Evolutionary conservation across 1,140 invertebrate species (phyloP).

Genomic region (Lordiphosa collinella): DNA sequence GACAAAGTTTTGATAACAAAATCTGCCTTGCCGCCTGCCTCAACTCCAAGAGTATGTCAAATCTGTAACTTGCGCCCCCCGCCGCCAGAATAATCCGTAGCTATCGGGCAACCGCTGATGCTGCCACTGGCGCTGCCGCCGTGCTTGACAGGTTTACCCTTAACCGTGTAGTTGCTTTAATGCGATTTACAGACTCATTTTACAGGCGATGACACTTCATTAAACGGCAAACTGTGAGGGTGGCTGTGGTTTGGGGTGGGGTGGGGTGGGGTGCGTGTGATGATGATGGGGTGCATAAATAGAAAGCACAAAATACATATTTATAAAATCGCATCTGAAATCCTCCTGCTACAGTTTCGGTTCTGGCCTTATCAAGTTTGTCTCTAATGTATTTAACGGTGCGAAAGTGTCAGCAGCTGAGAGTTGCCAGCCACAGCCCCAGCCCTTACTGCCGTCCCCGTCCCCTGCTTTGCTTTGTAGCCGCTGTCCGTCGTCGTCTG

Average conservation of each 20-base stretch:
- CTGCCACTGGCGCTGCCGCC: constrained; percentile 26
- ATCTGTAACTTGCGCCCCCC: constrained; percentile 9
- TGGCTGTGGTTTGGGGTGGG: constrained; percentile 33
- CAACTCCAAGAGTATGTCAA: constrained; percentile 12
- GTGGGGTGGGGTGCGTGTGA: constrained; percentile 3
- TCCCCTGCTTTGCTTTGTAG: neutral
- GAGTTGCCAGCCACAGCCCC: neutral
- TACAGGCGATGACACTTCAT: constrained; percentile 78
- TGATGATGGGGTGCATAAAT: constrained; percentile 62
- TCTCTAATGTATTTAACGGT: constrained; percentile 43
- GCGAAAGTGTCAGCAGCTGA: constrained; percentile 9
- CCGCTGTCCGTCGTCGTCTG: constrained; percentile 27
- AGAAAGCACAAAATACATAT: constrained; percentile 66
- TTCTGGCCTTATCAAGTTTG: constrained; percentile 41
- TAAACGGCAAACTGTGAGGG: constrained; percentile 63
- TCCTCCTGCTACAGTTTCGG: constrained; percentile 33
- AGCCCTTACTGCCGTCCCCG: neutral
- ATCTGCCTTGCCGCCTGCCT: neutral
- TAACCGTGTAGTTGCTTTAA: constrained; percentile 70
- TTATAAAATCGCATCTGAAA: constrained; percentile 59
- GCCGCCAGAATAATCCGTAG: constrained; percentile 8
- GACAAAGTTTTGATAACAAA: constrained; percentile 9
- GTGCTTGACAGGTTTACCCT: constrained; percentile 63
- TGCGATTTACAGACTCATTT: constrained; percentile 77
- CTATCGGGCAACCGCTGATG: constrained; percentile 28